Conservation (phyloP, 2,113 vertebrate genomes). For the Nycticebus coucang region DNA sequence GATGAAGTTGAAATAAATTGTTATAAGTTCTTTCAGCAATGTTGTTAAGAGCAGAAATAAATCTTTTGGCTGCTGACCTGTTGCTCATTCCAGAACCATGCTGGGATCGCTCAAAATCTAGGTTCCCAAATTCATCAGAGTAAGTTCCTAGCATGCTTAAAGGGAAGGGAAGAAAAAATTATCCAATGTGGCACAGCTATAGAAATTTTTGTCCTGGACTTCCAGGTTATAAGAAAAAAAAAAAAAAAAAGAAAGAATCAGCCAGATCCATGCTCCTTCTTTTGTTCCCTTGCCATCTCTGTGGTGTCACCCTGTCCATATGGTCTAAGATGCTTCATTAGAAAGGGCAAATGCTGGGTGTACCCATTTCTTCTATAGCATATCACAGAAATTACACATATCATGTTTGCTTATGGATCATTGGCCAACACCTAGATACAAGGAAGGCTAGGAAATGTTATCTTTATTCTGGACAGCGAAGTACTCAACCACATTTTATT, state of each 20-base stretch:
- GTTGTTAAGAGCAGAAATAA: slow-evolving; percentile 91
- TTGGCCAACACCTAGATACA: not conserved
- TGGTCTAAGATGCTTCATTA: slow-evolving; percentile 48
- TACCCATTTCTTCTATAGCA: not conserved
- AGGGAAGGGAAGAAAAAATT: slow-evolving; percentile 52
- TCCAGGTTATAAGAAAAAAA: slow-evolving; percentile 44
- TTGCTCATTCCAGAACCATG: slow-evolving; percentile 98
- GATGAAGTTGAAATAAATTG: slow-evolving; percentile 93
- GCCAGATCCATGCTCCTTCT: not conserved
- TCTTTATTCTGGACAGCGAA: not conserved
- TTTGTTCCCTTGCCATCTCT: slow-evolving; percentile 70
- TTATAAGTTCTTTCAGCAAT: slow-evolving; percentile 92
- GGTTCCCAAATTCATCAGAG: slow-evolving; percentile 94
- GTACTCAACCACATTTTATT: not conserved
- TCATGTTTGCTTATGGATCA: not conserved
- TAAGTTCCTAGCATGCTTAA: slow-evolving; percentile 95
- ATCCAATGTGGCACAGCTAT: not conserved
- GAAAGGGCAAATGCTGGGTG: slow-evolving; percentile 20
- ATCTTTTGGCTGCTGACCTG: slow-evolving; percentile 91
- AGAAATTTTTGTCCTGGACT: not conserved
- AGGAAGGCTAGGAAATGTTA: slow-evolving; percentile 1
- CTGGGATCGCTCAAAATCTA: slow-evolving; percentile 98
- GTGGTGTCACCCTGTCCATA: not conserved
- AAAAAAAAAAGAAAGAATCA: no score
- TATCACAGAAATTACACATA: not conserved